Base-by-base conservation (phyloP, 2,888 invertebrate species). In the Pemphredon lugubris region DNA sequence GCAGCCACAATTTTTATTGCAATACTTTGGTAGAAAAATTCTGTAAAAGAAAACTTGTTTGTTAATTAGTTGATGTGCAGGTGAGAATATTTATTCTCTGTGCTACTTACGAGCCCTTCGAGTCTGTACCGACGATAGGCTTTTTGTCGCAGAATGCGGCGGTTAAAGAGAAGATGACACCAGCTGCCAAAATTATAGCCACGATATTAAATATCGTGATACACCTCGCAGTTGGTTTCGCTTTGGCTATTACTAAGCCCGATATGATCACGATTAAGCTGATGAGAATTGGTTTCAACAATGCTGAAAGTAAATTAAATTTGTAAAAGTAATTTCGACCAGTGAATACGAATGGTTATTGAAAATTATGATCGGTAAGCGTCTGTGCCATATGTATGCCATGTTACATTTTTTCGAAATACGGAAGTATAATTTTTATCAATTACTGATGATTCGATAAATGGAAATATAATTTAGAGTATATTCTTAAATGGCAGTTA, bases 1-100 rank as follows among this genome's bases (percentile, higher is more conserved):
- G 80, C 94, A 94, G 16, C 90, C 88, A 75, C 93, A 93, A 39
- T 91, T 83, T 26, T 87, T 88, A 69, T 93, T 92, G 78, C 93
- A 93, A 58, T 88, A 91, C 14, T 91, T 91, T 26, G 90, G 89
- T 0, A 90, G 75, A 0, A 51, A 30, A 0, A 86, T 44, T 1
- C 90, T 90, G 58, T n/a, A 11, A 74, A 61, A 53, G 21, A 30
- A n/a, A 6, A 21, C n/a, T n/a, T n/a, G n/a, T n/a, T n/a, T n/a
- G n/a, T n/a, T n/a, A n/a, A n/a, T n/a, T n/a, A n/a, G n/a, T n/a
- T n/a, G n/a, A n/a, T n/a, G n/a, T n/a, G n/a, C n/a, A n/a, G n/a
- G n/a, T n/a, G n/a, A n/a, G n/a, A n/a, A 11, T 11, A 9, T 16
- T 40, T 16, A 40, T 14, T 16, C 7, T 32, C 9, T 9, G 6